Conservation (phyloP, 1,140 invertebrate genomes). For the Rhopalosiphum maidis region DNA sequence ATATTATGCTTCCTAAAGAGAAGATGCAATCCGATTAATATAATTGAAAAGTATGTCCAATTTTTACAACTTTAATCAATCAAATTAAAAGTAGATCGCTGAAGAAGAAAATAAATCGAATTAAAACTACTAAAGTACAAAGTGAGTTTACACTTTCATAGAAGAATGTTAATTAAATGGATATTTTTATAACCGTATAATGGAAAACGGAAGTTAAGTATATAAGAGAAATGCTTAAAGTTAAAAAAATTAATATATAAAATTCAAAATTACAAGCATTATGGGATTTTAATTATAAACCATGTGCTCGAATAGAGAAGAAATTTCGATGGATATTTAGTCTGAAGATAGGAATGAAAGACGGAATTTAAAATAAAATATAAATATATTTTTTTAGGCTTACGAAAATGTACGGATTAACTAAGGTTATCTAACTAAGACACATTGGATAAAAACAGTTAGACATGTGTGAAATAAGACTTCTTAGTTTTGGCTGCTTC, state of each 20-base stretch:
- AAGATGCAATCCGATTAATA: not conserved
- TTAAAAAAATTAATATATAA: not conserved
- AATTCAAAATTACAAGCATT: too few relatives aligned
- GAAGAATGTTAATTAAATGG: not conserved
- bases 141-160: not conserved
- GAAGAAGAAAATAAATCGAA: not conserved
- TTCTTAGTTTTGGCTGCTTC: not conserved
- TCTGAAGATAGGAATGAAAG: not conserved
- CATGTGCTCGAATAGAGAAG: not conserved
- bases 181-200: not conserved
- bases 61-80: not conserved
- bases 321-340: not conserved
- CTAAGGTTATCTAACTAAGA: not conserved
- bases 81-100: not conserved
- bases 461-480: not conserved
- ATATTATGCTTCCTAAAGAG: not conserved
- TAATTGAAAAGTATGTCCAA: not conserved
- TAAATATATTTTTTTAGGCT: not conserved
- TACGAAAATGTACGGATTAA: not conserved
- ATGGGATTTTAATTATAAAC: not conserved
- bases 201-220: not conserved
- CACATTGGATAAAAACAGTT: not conserved
- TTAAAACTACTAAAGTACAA: not conserved
- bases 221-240: not conserved
- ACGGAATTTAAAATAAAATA: too few relatives aligned